Conservation (phyloP, 2,113 vertebrate species). For the Cathartes aura region DNA sequence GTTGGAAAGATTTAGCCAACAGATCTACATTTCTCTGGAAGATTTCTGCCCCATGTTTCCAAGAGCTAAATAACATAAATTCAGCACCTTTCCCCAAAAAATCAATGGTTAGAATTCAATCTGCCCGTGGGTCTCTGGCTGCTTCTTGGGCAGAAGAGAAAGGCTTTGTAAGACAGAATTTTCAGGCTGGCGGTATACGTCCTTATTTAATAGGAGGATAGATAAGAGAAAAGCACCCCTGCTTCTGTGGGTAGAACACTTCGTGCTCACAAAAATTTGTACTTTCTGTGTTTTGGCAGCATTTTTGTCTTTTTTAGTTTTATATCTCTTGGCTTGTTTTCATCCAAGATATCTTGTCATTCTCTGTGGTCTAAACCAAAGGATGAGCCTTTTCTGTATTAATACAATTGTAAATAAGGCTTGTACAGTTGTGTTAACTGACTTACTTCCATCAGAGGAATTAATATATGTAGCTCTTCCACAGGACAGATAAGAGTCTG, state of each 20-base stretch:
- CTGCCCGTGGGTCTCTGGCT: neutral
- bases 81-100: neutral
- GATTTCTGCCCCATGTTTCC: neutral
- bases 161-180: neutral
- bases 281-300: neutral
- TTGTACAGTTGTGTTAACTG: neutral
- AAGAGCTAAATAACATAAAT: neutral
- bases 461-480: neutral
- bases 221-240: neutral
- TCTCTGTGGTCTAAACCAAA: neutral
- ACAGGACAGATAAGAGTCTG: neutral
- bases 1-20: neutral
- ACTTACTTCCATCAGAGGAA: neutral
- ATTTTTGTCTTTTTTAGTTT: neutral
- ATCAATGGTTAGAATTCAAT: neutral
- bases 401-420: neutral
- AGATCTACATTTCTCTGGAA: neutral
- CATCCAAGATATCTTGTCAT: neutral
- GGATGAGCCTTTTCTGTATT: neutral
- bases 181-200: neutral
- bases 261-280: neutral
- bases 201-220: neutral
- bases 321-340: neutral
- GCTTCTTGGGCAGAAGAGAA: neutral
- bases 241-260: neutral